Percentiles rank a stretch among this genome's conserved stretches.
Conservation (phyloP, 2,888 invertebrate genomes). For the Andrena haemorrhoa region DNA sequence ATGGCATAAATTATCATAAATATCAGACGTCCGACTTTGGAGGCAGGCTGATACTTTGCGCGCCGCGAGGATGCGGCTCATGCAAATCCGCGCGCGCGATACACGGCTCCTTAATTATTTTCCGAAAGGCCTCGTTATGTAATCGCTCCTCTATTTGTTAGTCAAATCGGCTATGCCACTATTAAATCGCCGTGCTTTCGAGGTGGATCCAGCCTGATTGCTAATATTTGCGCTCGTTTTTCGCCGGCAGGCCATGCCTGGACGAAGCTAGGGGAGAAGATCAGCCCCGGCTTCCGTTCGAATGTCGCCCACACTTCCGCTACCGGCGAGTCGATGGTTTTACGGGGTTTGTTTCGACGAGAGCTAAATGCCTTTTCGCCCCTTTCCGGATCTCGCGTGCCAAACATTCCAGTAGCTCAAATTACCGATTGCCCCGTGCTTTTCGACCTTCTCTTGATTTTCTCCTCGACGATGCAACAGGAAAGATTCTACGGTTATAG, state of each 20-base stretch:
- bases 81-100: conserved; percentile 53
- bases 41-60: conserved; percentile 15
- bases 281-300: conserved; percentile 59
- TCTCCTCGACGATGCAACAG: neutral
- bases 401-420: conserved; percentile 19
- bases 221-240: conserved; percentile 61
- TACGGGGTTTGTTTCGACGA: conserved; percentile 48
- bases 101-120: conserved; percentile 66
- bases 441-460: conserved; percentile 12
- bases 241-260: conserved; percentile 23
- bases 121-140: conserved; percentile 32
- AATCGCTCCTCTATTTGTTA: conserved; percentile 64
- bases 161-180: conserved; percentile 60
- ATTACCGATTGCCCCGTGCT: conserved; percentile 44
- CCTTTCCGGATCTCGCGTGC: conserved; percentile 28
- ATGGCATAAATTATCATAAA: conserved; percentile 48
- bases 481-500: neutral
- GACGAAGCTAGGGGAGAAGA: conserved; percentile 30
- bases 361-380: conserved; percentile 36
- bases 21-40: neutral
- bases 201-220: conserved; percentile 33
- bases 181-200: conserved; percentile 54
- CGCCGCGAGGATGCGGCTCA: conserved; percentile 30
- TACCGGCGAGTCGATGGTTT: conserved; percentile 64
- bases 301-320: conserved; percentile 39